phyloP scores from a whole-genome alignment of 2,113 vertebrate genomes.

The Penelope pileata region DNA sequence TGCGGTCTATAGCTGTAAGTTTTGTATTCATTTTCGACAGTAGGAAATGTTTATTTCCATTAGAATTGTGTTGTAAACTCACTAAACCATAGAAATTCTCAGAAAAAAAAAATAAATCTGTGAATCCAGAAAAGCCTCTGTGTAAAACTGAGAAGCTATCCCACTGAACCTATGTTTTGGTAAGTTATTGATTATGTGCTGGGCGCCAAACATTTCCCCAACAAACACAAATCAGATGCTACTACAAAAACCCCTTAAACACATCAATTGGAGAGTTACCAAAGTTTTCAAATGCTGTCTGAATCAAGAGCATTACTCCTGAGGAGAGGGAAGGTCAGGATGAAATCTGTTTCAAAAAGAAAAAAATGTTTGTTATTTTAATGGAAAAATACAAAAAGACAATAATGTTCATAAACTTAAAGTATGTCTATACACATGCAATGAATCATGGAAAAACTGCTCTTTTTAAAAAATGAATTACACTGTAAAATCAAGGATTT shows the following conservation, averaged over 20 bases:
- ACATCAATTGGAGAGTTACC: not conserved
- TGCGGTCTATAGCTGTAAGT: not conserved
- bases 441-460: not conserved
- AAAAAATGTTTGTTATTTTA: not conserved
- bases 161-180: not conserved
- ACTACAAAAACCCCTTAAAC: not conserved
- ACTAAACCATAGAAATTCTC: not conserved
- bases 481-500: not conserved
- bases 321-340: not conserved
- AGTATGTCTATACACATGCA: not conserved
- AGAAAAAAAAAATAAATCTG: not conserved
- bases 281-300: not conserved
- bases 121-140: not conserved
- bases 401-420: not conserved
- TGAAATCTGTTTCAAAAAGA: not conserved
- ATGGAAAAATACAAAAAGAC: not conserved
- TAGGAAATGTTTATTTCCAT: not conserved
- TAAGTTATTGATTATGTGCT: not conserved
- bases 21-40: not conserved
- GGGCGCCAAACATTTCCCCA: not conserved
- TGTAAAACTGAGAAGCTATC: not conserved
- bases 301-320: not conserved
- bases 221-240: not conserved
- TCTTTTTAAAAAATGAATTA: not conserved
- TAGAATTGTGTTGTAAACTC: not conserved